phyloP scores from a whole-genome alignment of 2,113 vertebrate genomes.

The Neolamprologus fasciatus region DNA sequence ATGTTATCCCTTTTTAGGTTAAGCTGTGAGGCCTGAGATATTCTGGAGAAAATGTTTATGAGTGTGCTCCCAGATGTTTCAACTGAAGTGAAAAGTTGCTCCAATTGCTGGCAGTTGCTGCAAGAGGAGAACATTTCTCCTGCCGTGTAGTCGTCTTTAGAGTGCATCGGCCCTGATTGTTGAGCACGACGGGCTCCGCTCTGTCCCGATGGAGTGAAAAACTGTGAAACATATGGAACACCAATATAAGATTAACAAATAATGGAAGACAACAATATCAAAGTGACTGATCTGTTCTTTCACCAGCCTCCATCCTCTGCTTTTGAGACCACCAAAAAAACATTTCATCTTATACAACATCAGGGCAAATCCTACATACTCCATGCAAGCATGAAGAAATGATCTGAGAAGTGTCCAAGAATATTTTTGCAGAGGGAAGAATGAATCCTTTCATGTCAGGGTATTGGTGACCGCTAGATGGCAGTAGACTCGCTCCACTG shows the following conservation, averaged over 20 bases:
- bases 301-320: neutral
- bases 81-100: neutral
- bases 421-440: neutral
- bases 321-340: neutral
- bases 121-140: neutral
- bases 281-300: neutral
- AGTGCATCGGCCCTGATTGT: neutral
- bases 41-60: neutral
- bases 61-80: neutral
- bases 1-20: neutral
- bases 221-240: neutral
- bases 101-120: neutral
- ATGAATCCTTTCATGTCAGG: neutral
- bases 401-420: neutral
- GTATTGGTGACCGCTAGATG: slow-evolving; percentile 37
- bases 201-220: neutral
- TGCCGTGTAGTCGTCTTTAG: neutral
- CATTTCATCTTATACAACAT: neutral
- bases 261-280: neutral
- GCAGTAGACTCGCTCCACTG: neutral
- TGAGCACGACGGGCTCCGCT: neutral
- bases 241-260: neutral
- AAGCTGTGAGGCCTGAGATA: neutral
- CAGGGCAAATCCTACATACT: neutral
- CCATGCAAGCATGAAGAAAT: neutral